Conservation (phyloP, 2,797 vertebrate genomes). For the Typhlichthys subterraneus region DNA sequence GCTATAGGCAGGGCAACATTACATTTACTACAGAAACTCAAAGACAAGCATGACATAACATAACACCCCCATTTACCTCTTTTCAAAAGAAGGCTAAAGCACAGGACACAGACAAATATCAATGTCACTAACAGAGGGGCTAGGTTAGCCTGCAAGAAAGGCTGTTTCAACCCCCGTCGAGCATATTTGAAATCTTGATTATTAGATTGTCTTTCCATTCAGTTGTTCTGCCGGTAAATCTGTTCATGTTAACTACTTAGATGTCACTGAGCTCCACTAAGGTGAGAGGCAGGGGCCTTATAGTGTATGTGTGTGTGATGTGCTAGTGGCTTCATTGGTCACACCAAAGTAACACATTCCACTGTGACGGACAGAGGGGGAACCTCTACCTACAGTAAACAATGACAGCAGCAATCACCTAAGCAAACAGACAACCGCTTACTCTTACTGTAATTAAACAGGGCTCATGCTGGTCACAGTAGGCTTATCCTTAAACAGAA, state of each 20-base stretch:
- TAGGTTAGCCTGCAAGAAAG: no score
- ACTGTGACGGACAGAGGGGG: not conserved
- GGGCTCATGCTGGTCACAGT: not conserved
- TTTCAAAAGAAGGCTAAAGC: no score
- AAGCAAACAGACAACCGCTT: conserved; percentile 13
- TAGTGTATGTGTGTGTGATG: conserved; percentile 9
- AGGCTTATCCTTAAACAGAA: conserved; percentile 1
- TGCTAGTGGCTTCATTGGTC: conserved; percentile 15
- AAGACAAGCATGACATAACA: no score
- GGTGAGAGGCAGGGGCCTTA: not conserved
- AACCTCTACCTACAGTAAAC: conserved; percentile 30
- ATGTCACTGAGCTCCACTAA: no score
- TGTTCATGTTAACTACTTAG: conserved; percentile 1
- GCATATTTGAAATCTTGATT: no score
- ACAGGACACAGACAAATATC: no score
- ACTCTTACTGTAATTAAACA: conserved; percentile 9
- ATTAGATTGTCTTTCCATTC: not conserved
- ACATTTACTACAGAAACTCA: no score
- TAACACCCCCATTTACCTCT: no score
- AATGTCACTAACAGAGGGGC: no score
- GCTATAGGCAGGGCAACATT: no score
- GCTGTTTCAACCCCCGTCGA: no score
- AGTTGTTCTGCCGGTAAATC: conserved; percentile 2
- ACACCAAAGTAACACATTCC: conserved; percentile 66
- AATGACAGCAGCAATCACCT: conserved; percentile 25